Base-by-base conservation (phyloP, 2,113 vertebrate genomes). In the Pimephales promelas region DNA sequence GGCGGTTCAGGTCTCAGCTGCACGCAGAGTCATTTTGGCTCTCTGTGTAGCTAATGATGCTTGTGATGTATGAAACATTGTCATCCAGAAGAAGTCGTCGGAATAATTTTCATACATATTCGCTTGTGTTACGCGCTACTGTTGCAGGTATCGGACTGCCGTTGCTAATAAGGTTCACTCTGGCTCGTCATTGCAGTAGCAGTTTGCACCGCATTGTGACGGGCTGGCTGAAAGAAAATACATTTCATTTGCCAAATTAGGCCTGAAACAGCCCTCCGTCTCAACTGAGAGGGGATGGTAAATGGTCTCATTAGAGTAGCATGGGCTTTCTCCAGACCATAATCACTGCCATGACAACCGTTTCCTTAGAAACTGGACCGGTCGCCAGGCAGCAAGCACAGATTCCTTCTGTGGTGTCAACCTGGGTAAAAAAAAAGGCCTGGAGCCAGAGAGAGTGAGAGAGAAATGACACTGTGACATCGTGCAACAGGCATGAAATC, bases 341-440 rank as follows among this genome's bases (percentile, higher is more conserved):
- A 85, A 88, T 87, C 90, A 89, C 86, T 90, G 82, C 83, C 81
- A 83, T 89, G 87, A 88, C 86, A 84, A 77, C 76, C 52, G 88
- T 92, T 91, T 90, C 91, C 89, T 76, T 92, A 86, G 90, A 91
- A 92, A 93, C 88, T 87, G 88, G 74, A 83, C 79, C 85, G 79
- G 76, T 85, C 84, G 81, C 85, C 82, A 84, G 81, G 86, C 86
- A 88, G 86, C 81, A 76, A 76, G 82, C 34, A 72, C 49, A 68
- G 71, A 83, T 54, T 82, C 83, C 80, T 84, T 61, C 84, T 83
- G 84, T 77, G 76, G 47, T 81, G 40, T 49, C 73, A 34, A 77
- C 80, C 85, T 64, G 83, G 70, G 72, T 73, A 54, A 70, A 87
- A 54, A 70, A 87, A 40, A 79, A 45, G 71, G 72, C 73, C 79